Percentiles rank a stretch among this genome's conserved stretches.
phyloP scores from a whole-genome alignment of 1,140 invertebrate genomes.

The Mycetomoellerius zeteki region DNA sequence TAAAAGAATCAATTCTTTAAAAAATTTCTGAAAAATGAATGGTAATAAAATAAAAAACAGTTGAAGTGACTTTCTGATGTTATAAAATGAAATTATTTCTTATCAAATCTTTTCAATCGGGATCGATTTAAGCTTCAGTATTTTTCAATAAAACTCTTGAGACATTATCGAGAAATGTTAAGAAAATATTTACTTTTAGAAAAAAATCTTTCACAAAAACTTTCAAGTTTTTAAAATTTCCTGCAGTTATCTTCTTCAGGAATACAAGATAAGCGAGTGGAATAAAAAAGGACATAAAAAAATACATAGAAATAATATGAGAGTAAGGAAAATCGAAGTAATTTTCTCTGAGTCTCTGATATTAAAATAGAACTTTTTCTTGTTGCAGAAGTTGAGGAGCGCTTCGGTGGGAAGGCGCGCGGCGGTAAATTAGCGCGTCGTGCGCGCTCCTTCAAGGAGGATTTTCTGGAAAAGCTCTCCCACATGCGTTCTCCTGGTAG shows the following conservation, averaged over 20 bases:
- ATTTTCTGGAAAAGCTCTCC: conserved; percentile 95
- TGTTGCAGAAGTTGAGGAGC: conserved; percentile 84
- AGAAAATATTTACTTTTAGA: background rate
- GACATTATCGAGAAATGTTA: background rate
- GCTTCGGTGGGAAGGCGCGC: conserved; percentile 86
- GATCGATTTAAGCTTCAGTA: background rate
- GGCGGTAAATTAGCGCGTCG: conserved; percentile 93
- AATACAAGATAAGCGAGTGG: background rate
- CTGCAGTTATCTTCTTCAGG: background rate
- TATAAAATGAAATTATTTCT: background rate
- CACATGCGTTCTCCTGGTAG: conserved; percentile 92
- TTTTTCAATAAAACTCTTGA: background rate
- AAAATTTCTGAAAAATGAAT: background rate
- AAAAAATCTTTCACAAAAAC: background rate
- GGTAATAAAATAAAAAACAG: too few species aligned
- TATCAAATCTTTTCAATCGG: background rate
- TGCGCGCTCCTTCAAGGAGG: conserved; percentile 96
- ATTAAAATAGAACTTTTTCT: background rate
- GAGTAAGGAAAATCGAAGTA: background rate
- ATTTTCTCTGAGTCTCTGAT: background rate
- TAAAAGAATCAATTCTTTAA: background rate
- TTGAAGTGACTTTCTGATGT: background rate
- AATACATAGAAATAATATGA: background rate
- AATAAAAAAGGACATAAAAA: background rate
- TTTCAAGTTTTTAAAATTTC: background rate